Conservation (phyloP, 2,888 invertebrate genomes). For the Brachypterus glaber region DNA sequence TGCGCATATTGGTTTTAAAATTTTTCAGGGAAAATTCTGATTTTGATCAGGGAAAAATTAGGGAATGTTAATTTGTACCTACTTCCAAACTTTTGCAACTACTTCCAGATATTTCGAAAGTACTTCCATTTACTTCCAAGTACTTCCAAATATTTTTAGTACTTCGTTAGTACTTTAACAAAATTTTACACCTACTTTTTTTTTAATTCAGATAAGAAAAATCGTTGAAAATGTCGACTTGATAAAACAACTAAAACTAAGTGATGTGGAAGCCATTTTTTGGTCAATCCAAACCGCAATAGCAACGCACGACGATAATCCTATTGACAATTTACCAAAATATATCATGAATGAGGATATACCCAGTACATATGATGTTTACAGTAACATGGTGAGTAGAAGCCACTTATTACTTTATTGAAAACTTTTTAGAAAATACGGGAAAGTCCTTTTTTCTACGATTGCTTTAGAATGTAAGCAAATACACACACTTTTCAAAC, state of each 20-base stretch:
- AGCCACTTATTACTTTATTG: conserved; percentile 7
- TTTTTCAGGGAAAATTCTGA: too few relatives aligned
- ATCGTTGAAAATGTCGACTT: conserved; percentile 42
- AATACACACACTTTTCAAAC: too few relatives aligned
- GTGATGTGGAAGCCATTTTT: conserved; percentile 75
- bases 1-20: too few relatives aligned
- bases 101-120: too few relatives aligned
- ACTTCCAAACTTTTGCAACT: too few relatives aligned
- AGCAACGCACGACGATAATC: conserved; percentile 58
- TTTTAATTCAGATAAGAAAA: conserved; percentile 32
- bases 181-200: conserved; percentile 3
- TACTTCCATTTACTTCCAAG: too few relatives aligned
- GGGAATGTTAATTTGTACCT: too few relatives aligned
- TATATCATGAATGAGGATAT: conserved; percentile 48
- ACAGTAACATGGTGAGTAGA: conserved; percentile 33
- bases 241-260: conserved; percentile 55
- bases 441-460: too few relatives aligned
- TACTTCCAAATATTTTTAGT: too few relatives aligned
- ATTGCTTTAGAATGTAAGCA: too few relatives aligned
- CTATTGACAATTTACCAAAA: conserved; percentile 60
- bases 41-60: too few relatives aligned
- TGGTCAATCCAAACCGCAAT: conserved; percentile 72
- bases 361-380: conserved; percentile 22
- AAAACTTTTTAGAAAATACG: too few relatives aligned
- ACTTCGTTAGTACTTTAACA: conserved; percentile 3